Evolutionary conservation across 30 jellyfish, hydroid and myxozoan genomes (phyloP).

Genomic region (Clytia hemisphaerica): DNA sequence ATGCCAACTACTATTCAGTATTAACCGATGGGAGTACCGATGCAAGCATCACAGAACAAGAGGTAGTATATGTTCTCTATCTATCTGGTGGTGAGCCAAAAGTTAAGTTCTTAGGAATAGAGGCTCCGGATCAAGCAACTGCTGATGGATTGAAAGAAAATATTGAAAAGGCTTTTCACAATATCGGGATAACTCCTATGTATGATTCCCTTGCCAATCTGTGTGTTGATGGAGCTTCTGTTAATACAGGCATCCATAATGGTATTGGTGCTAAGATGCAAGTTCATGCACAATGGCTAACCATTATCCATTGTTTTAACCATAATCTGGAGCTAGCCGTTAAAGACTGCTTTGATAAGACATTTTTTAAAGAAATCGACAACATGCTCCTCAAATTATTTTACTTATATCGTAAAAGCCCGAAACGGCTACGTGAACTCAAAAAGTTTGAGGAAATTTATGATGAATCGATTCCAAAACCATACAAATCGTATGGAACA

Average conservation of each 20-base stretch:
- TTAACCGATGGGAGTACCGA: constrained; percentile 34
- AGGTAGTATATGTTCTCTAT: constrained; percentile 4
- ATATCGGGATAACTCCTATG: constrained; percentile 15
- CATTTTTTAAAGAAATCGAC: background rate
- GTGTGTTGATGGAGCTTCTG: constrained; percentile 37
- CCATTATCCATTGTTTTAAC: constrained; percentile 31
- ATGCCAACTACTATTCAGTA: background rate
- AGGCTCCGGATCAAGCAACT: constrained; percentile 3
- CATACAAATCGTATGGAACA: constrained; percentile 33
- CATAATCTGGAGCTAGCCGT: constrained; percentile 33
- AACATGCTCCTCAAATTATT: background rate
- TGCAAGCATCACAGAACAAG: constrained; percentile 1
- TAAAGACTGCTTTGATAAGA: constrained; percentile 16
- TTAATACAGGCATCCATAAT: constrained; percentile 3
- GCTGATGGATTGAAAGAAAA: constrained; percentile 23
- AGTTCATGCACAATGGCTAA: constrained; percentile 31
- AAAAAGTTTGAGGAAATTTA: constrained; percentile 16
- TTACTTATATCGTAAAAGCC: background rate
- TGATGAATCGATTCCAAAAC: constrained; percentile 23
- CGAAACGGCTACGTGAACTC: constrained; percentile 19
- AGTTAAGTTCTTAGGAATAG: constrained; percentile 17
- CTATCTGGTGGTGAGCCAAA: constrained; percentile 1
- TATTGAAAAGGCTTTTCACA: constrained; percentile 12
- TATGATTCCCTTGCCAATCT: background rate
- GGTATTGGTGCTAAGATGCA: constrained; percentile 23